phyloP scores from a whole-genome alignment of 92 coral and sea anemone genomes.

The Umimayanthus kanabou region DNA sequence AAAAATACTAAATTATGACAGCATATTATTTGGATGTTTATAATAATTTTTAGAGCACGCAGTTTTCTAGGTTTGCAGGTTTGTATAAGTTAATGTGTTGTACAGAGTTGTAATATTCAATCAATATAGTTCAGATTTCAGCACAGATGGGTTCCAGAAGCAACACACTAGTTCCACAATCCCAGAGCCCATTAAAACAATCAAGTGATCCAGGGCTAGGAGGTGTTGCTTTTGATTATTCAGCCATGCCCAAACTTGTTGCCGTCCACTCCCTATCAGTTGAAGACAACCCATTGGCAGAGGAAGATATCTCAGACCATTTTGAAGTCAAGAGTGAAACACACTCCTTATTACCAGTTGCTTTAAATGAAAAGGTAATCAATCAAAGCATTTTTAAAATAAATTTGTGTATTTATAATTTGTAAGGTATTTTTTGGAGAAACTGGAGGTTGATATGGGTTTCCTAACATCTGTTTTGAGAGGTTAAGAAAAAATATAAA shows the following conservation, averaged over 20 bases:
- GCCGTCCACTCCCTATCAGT: slow-evolving; percentile 63
- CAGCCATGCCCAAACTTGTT: slow-evolving; percentile 62
- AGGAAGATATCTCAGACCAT: background rate
- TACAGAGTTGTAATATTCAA: background rate
- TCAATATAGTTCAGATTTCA: background rate
- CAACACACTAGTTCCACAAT: background rate
- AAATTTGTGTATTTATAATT: too few relatives aligned
- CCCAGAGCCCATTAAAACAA: background rate
- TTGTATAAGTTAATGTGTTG: background rate
- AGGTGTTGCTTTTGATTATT: slow-evolving; percentile 77
- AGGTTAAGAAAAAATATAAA: too few relatives aligned
- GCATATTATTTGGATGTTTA: too few relatives aligned
- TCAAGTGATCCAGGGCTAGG: slow-evolving; percentile 29
- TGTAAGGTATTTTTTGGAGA: too few relatives aligned
- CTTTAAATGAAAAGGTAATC: background rate
- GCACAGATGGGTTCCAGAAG: background rate
- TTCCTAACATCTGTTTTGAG: too few relatives aligned
- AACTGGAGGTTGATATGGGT: background rate
- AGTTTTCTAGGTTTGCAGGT: too few relatives aligned
- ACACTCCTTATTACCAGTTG: background rate
- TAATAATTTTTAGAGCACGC: too few relatives aligned
- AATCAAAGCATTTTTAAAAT: background rate
- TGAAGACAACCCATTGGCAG: background rate
- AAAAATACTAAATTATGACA: too few relatives aligned
- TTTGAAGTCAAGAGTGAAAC: background rate